Evolutionary conservation across 2,113 vertebrate genomes (phyloP), one percentile per base, ranked within the genome.

Genomic region (Macrotis lagotis): DNA sequence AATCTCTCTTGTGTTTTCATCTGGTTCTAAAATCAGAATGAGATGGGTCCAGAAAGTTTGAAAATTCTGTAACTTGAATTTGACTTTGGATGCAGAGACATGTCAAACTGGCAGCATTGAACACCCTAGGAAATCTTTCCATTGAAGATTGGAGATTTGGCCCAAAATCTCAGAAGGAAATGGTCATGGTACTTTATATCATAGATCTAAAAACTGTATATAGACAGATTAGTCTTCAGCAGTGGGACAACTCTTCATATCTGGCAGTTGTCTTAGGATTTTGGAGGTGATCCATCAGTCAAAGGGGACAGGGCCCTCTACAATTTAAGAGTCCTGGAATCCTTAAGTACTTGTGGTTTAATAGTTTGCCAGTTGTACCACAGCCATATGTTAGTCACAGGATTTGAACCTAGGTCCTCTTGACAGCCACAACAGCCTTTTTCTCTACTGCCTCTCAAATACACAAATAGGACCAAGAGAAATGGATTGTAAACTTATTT

Each of bases 1-100:
- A 96, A 48, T 90, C 91, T 92, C 91, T 93, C 92, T 95, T 92
- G 89, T 95, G 93, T 95, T 95, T 95, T 88, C 95, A 91, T 94
- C 94, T 50, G 92, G 26, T 47, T 90, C 9, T 59, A 91, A 95
- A 83, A 59, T 19, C 26, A 93, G 49, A 95, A 94, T 91, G 92
- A 96, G 59, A 95, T 89, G 91, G 92, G 48, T 90, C 51, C 91
- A 92, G 48, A 44, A 83, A 44, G 66, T 19, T 91, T 92, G n/a
- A 92, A 12, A 90, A 91, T 94, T 96, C n/a, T 91, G 89, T 97
- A 93, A 88, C 94, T 92, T 95, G 48, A 28, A 1, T 48, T 91
- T 10, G 3, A 59, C 25, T 88, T 25, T 90, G 28, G 92, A n/a
- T n/a, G 50, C 48, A 91, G 66, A 19, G 26, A 3, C 50, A 66